phyloP scores from a whole-genome alignment of 2,113 vertebrate species.

The Phrynosoma platyrhinos region DNA sequence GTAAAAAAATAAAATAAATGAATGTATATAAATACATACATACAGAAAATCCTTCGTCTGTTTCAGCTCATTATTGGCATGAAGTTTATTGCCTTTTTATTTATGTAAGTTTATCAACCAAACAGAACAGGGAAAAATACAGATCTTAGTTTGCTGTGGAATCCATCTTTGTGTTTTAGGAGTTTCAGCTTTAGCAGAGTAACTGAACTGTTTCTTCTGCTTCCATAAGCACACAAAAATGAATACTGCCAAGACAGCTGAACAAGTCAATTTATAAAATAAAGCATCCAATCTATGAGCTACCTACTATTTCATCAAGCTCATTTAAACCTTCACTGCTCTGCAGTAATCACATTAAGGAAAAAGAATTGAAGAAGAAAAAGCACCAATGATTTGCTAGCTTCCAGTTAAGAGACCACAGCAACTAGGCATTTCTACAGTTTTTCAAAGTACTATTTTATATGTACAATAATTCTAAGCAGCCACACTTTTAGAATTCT shows the following conservation, averaged over 20 bases:
- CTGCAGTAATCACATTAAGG: slow-evolving; percentile 12
- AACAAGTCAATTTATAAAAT: rapidly evolving
- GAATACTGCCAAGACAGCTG: background rate
- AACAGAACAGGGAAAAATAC: background rate
- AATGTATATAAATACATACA: rapidly evolving
- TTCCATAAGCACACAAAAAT: background rate
- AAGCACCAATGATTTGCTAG: rapidly evolving
- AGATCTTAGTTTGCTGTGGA: background rate
- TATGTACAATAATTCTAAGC: background rate
- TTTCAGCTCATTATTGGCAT: background rate
- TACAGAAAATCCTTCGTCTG: rapidly evolving
- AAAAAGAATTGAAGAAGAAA: rapidly evolving
- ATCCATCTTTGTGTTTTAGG: rapidly evolving
- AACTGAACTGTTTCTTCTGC: background rate
- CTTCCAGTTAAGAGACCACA: background rate
- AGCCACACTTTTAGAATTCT: rapidly evolving
- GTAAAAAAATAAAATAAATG: too few relatives aligned
- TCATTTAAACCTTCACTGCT: background rate
- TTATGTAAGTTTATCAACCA: background rate
- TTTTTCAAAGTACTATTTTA: background rate
- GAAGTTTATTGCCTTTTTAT: background rate
- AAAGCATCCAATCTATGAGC: rapidly evolving
- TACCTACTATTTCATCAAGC: background rate
- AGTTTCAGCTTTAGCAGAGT: rapidly evolving
- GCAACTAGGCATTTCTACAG: rapidly evolving